Evolutionary conservation across 1,140 invertebrate species (phyloP).

Genomic region (Caligus rogercresseyi): DNA sequence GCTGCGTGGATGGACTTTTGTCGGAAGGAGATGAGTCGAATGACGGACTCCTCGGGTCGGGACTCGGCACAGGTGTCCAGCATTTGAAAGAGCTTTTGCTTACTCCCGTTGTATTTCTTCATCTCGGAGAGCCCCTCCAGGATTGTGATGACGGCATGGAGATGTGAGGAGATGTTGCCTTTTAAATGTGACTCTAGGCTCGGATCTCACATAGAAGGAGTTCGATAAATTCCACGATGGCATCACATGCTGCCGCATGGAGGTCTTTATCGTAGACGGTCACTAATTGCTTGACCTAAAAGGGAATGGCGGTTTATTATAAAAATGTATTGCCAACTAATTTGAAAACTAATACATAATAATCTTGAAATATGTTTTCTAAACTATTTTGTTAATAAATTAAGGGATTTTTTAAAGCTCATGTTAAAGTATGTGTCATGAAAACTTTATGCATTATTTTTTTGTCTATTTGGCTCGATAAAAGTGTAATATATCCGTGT

Average conservation of each 20-base stretch:
- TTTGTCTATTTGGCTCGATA: too few relatives aligned
- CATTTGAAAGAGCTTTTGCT: constrained; percentile 1
- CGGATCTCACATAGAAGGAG: background rate
- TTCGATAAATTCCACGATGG: background rate
- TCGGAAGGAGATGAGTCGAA: background rate
- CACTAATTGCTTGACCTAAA: background rate
- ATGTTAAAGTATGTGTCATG: too few relatives aligned
- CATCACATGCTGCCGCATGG: background rate
- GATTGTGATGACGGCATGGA: background rate
- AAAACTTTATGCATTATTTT: too few relatives aligned
- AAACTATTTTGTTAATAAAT: too few relatives aligned
- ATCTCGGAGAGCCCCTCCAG: background rate
- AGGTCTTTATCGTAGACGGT: background rate
- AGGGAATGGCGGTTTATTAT: too few relatives aligned
- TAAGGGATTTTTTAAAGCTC: too few relatives aligned
- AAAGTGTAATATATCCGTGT: too few relatives aligned
- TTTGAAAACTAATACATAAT: too few relatives aligned
- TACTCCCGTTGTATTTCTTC: constrained; percentile 9
- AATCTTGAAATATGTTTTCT: too few relatives aligned
- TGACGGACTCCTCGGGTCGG: constrained; percentile 9
- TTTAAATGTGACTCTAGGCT: background rate
- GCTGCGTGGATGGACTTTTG: background rate
- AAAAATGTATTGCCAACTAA: too few relatives aligned
- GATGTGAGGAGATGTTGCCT: background rate
- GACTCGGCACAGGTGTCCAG: background rate